These are phyloP conservation scores for Lasioglossum baleicum DNA, from an alignment of 1,140 invertebrate species.

Conservation along the genomic window DNA sequence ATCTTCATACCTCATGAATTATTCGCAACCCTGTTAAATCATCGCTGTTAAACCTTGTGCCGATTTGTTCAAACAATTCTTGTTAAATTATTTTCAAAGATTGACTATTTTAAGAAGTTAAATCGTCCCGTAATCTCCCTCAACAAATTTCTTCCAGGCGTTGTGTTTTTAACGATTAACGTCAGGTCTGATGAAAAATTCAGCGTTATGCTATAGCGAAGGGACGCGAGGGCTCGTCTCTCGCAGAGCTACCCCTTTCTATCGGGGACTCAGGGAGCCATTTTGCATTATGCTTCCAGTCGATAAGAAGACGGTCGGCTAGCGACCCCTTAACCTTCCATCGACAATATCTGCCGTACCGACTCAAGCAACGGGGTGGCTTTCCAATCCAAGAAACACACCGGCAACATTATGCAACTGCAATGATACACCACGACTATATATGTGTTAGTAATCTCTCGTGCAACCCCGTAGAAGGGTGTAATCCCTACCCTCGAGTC, in stretches of 20 bases:
- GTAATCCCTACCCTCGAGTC: slow-evolving; percentile 21
- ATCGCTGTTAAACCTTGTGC: too few species aligned
- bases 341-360: slow-evolving; percentile 72
- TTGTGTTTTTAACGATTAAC: background rate
- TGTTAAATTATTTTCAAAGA: too few species aligned
- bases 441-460: slow-evolving; percentile 34
- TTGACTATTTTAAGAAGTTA: too few species aligned
- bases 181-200: too few species aligned
- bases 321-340: slow-evolving; percentile 62
- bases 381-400: slow-evolving; percentile 19
- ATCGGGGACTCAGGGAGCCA: slow-evolving; percentile 69
- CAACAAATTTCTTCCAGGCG: background rate
- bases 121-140: background rate
- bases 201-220: background rate
- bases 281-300: slow-evolving; percentile 71
- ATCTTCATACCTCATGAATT: too few species aligned
- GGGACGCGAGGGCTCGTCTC: slow-evolving; percentile 43
- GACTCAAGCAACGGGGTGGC: slow-evolving; percentile 60
- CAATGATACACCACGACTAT: slow-evolving; percentile 28
- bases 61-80: too few species aligned
- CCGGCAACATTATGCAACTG: slow-evolving; percentile 39
- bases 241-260: slow-evolving; percentile 74
- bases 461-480: slow-evolving; percentile 1
- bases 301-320: slow-evolving; percentile 73
- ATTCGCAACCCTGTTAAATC: too few species aligned